A percentile compares a stretch with the other conserved stretches of the same genome.
phyloP scores from a whole-genome alignment of 1,140 invertebrate genomes.

The Whitmania pigra region DNA sequence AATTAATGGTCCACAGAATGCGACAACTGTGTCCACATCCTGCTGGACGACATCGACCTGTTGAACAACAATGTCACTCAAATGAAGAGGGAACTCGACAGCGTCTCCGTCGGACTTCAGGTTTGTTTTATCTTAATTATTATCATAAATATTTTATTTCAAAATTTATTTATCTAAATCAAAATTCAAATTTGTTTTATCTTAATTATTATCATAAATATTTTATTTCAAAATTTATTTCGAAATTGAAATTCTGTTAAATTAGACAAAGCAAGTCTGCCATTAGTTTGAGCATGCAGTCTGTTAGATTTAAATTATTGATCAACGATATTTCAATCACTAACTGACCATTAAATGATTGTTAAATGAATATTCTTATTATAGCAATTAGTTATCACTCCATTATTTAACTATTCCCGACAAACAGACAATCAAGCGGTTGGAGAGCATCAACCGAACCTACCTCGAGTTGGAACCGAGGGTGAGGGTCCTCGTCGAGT shows the following conservation, averaged over 20 bases:
- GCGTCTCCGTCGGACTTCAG: conserved; percentile 58
- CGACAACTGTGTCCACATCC: conserved; percentile 71
- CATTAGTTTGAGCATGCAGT: background rate
- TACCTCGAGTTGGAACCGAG: conserved; percentile 51
- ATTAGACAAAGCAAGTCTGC: background rate
- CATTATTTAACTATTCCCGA: background rate
- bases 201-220: too few relatives aligned
- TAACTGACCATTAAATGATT: background rate
- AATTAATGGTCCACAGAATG: conserved; percentile 48
- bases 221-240: too few relatives aligned
- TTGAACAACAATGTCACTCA: conserved; percentile 50
- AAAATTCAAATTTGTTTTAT: conserved; percentile 46
- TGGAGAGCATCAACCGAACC: conserved; percentile 60
- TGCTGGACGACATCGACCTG: conserved; percentile 73
- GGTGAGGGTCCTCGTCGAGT: conserved; percentile 49
- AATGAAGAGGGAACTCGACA: conserved; percentile 57
- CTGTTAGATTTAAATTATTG: background rate
- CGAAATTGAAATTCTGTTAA: background rate
- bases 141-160: too few relatives aligned
- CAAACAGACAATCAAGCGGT: conserved; percentile 51
- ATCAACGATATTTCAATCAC: too few relatives aligned
- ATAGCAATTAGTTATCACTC: background rate
- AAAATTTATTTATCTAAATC: too few relatives aligned
- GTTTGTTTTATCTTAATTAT: conserved; percentile 30
- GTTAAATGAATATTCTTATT: background rate